phyloP scores from a whole-genome alignment of 2,888 invertebrate genomes.

The Hyposoter didymator region DNA sequence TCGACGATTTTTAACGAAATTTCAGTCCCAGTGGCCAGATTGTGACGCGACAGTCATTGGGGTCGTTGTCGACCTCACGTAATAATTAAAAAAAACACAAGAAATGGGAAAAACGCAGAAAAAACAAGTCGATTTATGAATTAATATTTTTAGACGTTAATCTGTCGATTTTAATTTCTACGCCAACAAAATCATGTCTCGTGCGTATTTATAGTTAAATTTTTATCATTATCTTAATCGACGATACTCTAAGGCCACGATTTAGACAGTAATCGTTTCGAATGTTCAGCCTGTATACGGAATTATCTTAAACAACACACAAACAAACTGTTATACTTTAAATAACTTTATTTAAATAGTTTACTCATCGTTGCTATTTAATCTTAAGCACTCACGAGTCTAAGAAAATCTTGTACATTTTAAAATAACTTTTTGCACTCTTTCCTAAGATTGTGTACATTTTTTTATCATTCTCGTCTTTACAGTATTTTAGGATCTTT shows the following conservation, averaged over 20 bases:
- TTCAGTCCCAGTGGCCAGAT: no score
- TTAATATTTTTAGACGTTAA: constrained; percentile 63
- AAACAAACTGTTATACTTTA: constrained; percentile 50
- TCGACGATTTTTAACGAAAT: no score
- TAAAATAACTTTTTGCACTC: not conserved
- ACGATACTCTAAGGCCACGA: constrained; percentile 65
- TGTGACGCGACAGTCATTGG: no score
- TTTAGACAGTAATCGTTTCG: constrained; percentile 46
- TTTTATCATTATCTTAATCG: constrained; percentile 62
- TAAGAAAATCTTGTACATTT: not conserved
- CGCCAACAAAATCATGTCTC: not conserved
- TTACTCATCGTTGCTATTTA: constrained; percentile 45
- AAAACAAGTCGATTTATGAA: constrained; percentile 37
- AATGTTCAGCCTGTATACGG: constrained; percentile 43
- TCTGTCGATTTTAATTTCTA: not conserved
- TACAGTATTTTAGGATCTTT: constrained; percentile 28
- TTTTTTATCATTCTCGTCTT: not conserved
- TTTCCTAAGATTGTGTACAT: constrained; percentile 34
- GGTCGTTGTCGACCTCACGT: no score
- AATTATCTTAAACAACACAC: not conserved
- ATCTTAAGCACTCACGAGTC: constrained; percentile 40
- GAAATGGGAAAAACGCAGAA: no score
- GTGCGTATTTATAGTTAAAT: constrained; percentile 19
- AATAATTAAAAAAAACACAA: no score
- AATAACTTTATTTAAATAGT: constrained; percentile 37